Evolutionary conservation across 2,113 vertebrate genomes (phyloP).

Genomic region (Mesitornis unicolor): DNA sequence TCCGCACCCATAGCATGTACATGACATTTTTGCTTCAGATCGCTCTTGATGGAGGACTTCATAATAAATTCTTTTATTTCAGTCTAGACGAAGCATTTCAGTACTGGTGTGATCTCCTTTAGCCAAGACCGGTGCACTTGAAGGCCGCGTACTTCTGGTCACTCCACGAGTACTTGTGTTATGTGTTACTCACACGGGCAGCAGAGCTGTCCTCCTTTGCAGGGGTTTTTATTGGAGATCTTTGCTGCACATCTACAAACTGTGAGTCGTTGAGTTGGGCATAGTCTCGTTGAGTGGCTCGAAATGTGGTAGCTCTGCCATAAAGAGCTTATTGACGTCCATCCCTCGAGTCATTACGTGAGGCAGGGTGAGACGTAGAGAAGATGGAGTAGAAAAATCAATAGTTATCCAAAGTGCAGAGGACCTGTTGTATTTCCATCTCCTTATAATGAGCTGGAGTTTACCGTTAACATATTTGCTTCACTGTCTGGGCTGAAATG

Average conservation of each 20-base stretch:
- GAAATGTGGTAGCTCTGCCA: neutral
- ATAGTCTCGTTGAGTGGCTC: neutral
- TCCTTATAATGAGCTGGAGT: slow-evolving; percentile 52
- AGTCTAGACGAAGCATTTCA: neutral
- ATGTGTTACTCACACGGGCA: neutral
- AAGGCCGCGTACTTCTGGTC: fast-evolving
- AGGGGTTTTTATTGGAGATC: neutral
- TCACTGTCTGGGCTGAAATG: slow-evolving; percentile 39
- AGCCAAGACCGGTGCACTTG: no score
- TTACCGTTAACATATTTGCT: slow-evolving; percentile 62
- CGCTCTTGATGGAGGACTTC: neutral
- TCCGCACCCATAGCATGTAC: neutral
- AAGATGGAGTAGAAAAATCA: slow-evolving; percentile 66
- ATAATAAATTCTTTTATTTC: neutral
- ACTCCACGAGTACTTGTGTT: neutral
- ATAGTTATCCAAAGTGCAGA: slow-evolving; percentile 41
- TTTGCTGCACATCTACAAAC: neutral
- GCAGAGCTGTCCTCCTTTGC: neutral
- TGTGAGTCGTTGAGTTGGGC: neutral
- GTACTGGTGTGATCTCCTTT: neutral
- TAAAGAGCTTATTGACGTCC: slow-evolving; percentile 64
- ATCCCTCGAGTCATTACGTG: slow-evolving; percentile 58
- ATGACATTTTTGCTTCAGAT: neutral
- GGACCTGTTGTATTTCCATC: slow-evolving; percentile 55
- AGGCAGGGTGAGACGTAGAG: slow-evolving; percentile 53